phyloP scores from a whole-genome alignment of 2,113 vertebrate species.

The Alethe castanea region DNA sequence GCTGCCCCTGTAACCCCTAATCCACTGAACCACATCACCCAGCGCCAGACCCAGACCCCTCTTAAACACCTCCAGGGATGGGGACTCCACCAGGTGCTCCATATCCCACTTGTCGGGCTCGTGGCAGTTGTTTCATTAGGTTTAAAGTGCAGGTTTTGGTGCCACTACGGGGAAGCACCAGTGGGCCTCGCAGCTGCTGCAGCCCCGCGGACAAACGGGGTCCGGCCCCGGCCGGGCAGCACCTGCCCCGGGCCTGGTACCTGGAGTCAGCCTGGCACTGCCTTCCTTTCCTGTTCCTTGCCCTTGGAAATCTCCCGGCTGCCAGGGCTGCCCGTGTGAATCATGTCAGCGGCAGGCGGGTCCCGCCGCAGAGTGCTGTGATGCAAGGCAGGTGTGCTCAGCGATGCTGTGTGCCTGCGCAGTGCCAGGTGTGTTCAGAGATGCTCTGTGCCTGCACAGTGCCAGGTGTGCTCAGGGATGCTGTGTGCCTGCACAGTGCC shows the following conservation, averaged over 20 bases:
- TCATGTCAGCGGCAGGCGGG: background rate
- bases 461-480: background rate
- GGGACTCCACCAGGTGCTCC: background rate
- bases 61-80: background rate
- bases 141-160: background rate
- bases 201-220: background rate
- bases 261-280: background rate
- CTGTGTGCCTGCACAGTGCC: background rate
- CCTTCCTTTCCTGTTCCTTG: background rate
- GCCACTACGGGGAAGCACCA: background rate
- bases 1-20: background rate
- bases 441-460: background rate
- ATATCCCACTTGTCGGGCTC: no score
- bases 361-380: accelerated
- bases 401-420: background rate
- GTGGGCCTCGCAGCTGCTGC: background rate
- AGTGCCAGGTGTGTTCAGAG: background rate
- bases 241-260: accelerated
- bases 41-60: background rate
- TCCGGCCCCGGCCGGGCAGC: background rate
- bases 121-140: accelerated
- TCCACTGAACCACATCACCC: background rate
- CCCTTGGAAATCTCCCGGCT: background rate
- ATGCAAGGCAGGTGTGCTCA: background rate
- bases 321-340: background rate